Conservation (phyloP, 2,113 vertebrate genomes). For the Laticauda colubrina region DNA sequence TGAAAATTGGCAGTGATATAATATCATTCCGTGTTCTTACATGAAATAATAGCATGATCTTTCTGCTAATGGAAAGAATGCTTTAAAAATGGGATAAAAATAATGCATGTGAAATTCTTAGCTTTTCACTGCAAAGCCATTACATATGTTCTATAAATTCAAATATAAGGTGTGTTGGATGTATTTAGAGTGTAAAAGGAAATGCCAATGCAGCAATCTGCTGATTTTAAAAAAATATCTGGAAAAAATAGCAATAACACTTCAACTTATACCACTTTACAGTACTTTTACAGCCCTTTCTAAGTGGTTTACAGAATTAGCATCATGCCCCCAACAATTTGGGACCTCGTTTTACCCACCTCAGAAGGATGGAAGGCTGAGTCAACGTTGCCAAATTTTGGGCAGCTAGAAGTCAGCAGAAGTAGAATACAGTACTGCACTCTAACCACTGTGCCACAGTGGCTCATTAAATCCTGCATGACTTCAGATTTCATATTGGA, state of each 20-base stretch:
- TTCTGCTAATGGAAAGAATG: not conserved
- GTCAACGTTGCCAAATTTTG: too few species aligned
- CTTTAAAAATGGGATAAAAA: not conserved
- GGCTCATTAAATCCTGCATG: not conserved
- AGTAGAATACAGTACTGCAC: too few species aligned
- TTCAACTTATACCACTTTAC: too few species aligned
- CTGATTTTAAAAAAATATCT: not conserved
- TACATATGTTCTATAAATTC: not conserved
- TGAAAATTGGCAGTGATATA: not conserved
- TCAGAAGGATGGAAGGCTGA: too few species aligned
- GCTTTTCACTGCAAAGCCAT: not conserved
- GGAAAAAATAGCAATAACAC: not conserved
- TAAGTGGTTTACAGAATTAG: too few species aligned
- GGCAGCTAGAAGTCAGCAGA: too few species aligned
- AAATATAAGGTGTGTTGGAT: not conserved
- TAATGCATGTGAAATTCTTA: not conserved
- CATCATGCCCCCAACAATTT: too few species aligned
- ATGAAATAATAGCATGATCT: not conserved
- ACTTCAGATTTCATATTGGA: not conserved
- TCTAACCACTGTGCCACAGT: too few species aligned
- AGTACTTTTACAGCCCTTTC: too few species aligned
- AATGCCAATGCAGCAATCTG: not conserved
- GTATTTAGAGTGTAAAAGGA: slow-evolving; percentile 13
- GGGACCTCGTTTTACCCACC: too few species aligned
- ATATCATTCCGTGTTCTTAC: not conserved